phyloP scores from a whole-genome alignment of 2,888 invertebrate genomes.

The Octodonta nipae region DNA sequence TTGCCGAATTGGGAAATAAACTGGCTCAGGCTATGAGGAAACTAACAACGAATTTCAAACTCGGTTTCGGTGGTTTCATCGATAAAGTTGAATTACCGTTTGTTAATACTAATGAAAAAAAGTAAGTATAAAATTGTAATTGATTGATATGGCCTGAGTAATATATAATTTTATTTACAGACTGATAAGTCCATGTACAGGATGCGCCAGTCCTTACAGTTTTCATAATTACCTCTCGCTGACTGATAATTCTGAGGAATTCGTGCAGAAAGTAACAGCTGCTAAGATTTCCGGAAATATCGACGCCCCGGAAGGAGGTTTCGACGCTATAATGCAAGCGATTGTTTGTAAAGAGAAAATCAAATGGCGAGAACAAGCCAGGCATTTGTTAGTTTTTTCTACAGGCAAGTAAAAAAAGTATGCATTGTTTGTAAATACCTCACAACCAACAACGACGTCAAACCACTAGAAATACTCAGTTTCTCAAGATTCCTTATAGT shows the following conservation, averaged over 20 bases:
- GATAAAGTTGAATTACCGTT: conserved; percentile 56
- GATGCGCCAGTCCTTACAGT: conserved; percentile 51
- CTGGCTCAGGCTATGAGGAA: conserved; percentile 42
- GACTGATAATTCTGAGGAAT: conserved; percentile 40
- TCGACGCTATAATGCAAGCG: conserved; percentile 79
- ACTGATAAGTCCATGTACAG: no score
- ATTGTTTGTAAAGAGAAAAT: conserved; percentile 57
- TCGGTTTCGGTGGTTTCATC: conserved; percentile 56
- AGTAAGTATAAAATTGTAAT: no score
- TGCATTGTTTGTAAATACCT: no score
- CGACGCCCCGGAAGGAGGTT: conserved; percentile 55
- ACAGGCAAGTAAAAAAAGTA: conserved; percentile 43
- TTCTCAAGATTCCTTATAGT: no score
- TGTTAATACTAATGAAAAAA: no score
- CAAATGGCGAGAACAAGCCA: conserved; percentile 63
- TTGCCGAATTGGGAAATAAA: conserved; percentile 38
- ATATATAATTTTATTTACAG: no score
- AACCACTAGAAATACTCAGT: no score
- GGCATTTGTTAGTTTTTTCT: conserved; percentile 60
- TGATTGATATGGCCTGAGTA: no score
- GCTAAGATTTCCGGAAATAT: conserved; percentile 41
- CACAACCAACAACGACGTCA: no score
- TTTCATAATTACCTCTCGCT: conserved; percentile 62
- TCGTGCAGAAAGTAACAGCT: conserved; percentile 32
- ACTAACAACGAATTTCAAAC: conserved; percentile 48